Percentiles rank a stretch among this genome's conserved stretches.
phyloP scores from a whole-genome alignment of 2,888 invertebrate genomes.

The Papilio gigon region DNA sequence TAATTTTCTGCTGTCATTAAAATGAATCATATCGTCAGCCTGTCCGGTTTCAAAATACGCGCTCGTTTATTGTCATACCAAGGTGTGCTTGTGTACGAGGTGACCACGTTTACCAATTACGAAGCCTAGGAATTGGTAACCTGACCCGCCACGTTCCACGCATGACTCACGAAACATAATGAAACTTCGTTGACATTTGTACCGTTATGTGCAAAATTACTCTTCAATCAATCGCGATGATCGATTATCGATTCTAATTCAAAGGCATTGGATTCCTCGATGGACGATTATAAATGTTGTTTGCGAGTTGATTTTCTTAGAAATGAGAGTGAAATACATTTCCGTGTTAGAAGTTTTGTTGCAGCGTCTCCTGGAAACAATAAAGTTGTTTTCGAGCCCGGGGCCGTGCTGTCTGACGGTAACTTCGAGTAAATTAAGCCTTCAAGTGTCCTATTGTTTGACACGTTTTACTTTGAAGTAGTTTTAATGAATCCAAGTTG shows the following conservation, averaged over 20 bases:
- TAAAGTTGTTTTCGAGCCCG: slow-evolving; percentile 41
- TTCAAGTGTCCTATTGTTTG: slow-evolving; percentile 35
- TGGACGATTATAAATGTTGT: neutral
- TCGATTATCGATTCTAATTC: slow-evolving; percentile 21
- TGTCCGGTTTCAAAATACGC: slow-evolving; percentile 44
- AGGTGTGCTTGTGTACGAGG: slow-evolving; percentile 43
- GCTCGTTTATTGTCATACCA: slow-evolving; percentile 48
- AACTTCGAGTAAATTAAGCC: slow-evolving; percentile 29
- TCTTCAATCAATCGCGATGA: slow-evolving; percentile 18
- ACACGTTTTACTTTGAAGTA: slow-evolving; percentile 19
- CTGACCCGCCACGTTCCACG: slow-evolving; percentile 39
- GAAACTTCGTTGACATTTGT: slow-evolving; percentile 41
- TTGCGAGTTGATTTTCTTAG: slow-evolving; percentile 33
- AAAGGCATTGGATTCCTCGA: neutral
- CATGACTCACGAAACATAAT: slow-evolving; percentile 45
- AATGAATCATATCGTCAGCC: slow-evolving; percentile 2
- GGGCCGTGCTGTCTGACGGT: slow-evolving; percentile 46
- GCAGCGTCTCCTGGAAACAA: slow-evolving; percentile 35
- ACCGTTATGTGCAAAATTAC: slow-evolving; percentile 33
- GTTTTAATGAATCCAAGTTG: slow-evolving; percentile 9
- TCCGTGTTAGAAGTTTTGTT: slow-evolving; percentile 36
- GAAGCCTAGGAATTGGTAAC: slow-evolving; percentile 52
- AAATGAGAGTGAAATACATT: slow-evolving; percentile 36
- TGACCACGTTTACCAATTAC: slow-evolving; percentile 49
- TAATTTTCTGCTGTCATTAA: slow-evolving; percentile 5